Conservation (phyloP, 2,797 vertebrate genomes). For the Vespertilio murinus region DNA sequence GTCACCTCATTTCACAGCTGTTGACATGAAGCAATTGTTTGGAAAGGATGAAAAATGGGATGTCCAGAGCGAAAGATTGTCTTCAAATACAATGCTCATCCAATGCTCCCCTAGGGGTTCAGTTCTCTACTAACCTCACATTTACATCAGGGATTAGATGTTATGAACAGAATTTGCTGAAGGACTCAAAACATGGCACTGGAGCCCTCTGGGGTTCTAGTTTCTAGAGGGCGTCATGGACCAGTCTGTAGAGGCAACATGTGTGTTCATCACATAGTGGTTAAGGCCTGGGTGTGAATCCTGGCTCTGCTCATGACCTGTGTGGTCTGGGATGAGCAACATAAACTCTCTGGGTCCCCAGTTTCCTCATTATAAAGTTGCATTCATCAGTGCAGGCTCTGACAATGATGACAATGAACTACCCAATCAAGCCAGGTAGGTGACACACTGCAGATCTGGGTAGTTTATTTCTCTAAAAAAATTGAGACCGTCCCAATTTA, state of each 20-base stretch:
- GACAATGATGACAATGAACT: background rate
- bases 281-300: background rate
- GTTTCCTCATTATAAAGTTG: background rate
- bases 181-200: background rate
- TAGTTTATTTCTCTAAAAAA: background rate
- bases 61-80: background rate
- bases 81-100: conserved; percentile 11
- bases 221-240: background rate
- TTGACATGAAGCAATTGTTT: background rate
- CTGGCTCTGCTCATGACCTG: background rate
- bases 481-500: background rate
- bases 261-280: background rate
- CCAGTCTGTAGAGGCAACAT: background rate
- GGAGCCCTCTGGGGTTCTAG: background rate
- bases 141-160: background rate
- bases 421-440: background rate
- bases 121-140: background rate
- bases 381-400: background rate
- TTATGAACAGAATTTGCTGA: background rate
- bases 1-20: background rate
- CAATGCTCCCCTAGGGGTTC: background rate
- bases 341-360: background rate
- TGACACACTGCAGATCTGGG: background rate
- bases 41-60: background rate
- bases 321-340: background rate